Evolutionary conservation across 2,113 vertebrate species (phyloP).

Genomic region (Archocentrus centrarchus): DNA sequence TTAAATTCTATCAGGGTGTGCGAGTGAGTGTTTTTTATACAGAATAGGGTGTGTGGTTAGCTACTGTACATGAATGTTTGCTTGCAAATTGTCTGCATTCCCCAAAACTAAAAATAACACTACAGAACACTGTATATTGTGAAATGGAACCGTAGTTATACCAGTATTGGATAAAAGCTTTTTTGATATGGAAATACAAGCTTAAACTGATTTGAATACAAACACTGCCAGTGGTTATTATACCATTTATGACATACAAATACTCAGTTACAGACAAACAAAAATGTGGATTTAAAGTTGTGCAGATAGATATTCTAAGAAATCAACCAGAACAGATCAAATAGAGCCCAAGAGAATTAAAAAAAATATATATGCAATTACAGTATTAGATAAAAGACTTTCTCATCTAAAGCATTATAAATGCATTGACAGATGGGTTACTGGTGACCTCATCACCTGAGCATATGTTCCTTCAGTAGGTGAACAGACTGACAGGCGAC

Average conservation of each 20-base stretch:
- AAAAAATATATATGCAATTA: neutral
- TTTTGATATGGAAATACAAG: neutral
- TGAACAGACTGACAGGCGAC: conserved; percentile 35
- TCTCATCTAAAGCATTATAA: neutral
- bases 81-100: neutral
- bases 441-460: conserved; percentile 67
- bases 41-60: neutral
- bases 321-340: neutral
- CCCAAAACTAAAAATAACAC: neutral
- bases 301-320: neutral
- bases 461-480: conserved; percentile 71
- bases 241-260: neutral
- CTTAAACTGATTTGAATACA: neutral
- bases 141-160: neutral
- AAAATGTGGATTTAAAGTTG: neutral
- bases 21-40: neutral
- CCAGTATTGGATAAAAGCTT: neutral
- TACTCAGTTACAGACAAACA: neutral
- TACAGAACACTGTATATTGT: neutral
- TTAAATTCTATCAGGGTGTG: neutral
- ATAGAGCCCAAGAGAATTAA: neutral
- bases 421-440: conserved; percentile 59
- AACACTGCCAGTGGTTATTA: neutral
- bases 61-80: neutral
- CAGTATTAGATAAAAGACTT: neutral